Evolutionary conservation across 2,888 invertebrate species (phyloP).

Genomic region (Pogonocherus hispidulus): DNA sequence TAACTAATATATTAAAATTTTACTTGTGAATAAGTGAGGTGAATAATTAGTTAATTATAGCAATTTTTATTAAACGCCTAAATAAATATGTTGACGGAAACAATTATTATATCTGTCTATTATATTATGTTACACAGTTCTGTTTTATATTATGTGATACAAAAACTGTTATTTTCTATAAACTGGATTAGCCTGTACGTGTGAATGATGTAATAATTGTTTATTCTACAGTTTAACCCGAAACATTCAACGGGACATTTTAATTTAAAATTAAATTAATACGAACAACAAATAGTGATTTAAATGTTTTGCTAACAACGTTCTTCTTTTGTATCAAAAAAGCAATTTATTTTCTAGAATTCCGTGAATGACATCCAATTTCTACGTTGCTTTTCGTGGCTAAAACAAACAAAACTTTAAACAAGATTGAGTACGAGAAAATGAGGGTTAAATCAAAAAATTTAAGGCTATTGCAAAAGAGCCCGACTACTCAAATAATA

Average conservation of each 20-base stretch:
- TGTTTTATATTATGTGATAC: too few species aligned
- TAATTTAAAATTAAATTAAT: slow-evolving; percentile 26
- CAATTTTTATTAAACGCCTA: too few species aligned
- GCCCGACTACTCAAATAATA: not conserved
- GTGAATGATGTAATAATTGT: not conserved
- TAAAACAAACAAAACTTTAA: slow-evolving; percentile 29
- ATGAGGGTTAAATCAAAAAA: slow-evolving; percentile 9
- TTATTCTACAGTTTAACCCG: not conserved
- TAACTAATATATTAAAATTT: too few species aligned
- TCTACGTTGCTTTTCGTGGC: slow-evolving; percentile 13
- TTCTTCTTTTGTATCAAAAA: slow-evolving; percentile 25
- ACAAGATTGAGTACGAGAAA: slow-evolving; percentile 17
- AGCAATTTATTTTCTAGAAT: slow-evolving; percentile 28
- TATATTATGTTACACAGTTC: too few species aligned
- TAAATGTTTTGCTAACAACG: slow-evolving; percentile 23
- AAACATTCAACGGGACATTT: slow-evolving; percentile 2
- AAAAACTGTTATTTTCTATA: too few species aligned
- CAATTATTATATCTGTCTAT: too few species aligned
- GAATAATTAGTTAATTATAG: too few species aligned
- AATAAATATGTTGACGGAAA: too few species aligned
- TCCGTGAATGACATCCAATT: slow-evolving; percentile 29
- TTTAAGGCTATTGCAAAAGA: slow-evolving; percentile 4
- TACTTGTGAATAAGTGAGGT: too few species aligned
- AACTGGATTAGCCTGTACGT: too few species aligned
- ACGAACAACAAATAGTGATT: slow-evolving; percentile 7